phyloP scores from a whole-genome alignment of 2,797 vertebrate species.

The Hoplostethus mediterraneus region DNA sequence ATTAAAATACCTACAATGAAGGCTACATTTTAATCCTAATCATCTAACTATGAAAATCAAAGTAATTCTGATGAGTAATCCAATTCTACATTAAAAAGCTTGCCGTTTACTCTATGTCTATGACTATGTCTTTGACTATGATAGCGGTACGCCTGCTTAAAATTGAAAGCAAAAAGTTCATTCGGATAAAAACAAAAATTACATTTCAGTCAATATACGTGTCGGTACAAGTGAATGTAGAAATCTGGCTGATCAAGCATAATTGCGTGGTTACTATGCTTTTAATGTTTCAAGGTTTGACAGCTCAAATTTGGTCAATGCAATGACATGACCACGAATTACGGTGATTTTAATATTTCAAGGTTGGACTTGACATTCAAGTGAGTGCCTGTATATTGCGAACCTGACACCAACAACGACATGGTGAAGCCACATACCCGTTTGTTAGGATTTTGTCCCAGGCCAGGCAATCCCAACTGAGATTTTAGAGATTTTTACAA shows the following conservation, averaged over 20 bases:
- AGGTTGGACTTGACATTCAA: too few species aligned
- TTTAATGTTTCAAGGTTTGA: background rate
- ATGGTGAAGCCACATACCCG: too few species aligned
- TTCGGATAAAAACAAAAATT: background rate
- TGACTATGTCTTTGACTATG: background rate
- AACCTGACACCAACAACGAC: too few species aligned
- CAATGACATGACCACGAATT: background rate
- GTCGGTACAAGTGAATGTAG: background rate
- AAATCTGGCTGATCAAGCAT: background rate
- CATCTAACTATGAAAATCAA: background rate
- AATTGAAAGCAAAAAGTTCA: background rate
- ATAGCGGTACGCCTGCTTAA: background rate
- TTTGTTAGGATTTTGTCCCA: too few species aligned
- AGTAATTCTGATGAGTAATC: too few species aligned
- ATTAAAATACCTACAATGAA: background rate
- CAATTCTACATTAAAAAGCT: background rate
- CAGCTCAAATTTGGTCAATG: background rate
- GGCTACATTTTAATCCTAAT: background rate
- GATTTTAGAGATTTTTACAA: too few species aligned
- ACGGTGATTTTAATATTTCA: too few species aligned
- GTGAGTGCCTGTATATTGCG: too few species aligned
- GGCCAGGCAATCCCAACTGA: too few species aligned
- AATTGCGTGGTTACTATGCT: background rate
- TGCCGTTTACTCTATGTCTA: background rate
- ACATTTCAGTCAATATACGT: background rate